Evolutionary conservation across 30 jellyfish, hydroid and myxozoan species (phyloP), one percentile per base, ranked within the genome.

Genomic region (Hydra vulgaris): DNA sequence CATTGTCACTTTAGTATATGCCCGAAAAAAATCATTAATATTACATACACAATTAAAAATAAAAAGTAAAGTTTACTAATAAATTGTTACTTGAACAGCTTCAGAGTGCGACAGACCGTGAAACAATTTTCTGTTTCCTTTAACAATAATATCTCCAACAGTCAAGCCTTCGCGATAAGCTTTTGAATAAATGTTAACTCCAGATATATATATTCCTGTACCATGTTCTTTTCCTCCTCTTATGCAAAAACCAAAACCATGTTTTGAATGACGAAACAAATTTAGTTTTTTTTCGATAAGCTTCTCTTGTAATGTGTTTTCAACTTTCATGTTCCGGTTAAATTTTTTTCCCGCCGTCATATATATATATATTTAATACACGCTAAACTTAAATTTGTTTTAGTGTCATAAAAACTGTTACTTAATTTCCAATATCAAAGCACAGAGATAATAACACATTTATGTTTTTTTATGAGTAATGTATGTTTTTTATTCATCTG

Each of bases 141-240:
- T 82, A 53, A 91, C 27, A 22, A 91, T 83, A 75, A 82, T 92
- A 81, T 91, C 98, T 8, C 98, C 98, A 74, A 74, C 81, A 1
- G 78, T 54, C 25, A 91, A 66, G 23, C 95, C 84, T 81, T 71
- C 81, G n/a, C 78, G 77, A 18, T 79, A 88, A 0, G 98, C 98
- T 74, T 77, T 81, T 22, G 98, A 86, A 20, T 86, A 95, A 24
- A 56, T 88, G 23, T 83, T 89, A 15, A 91, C 88, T 18, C 85
- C 67, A 1, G 96, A 86, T 19, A 91, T 78, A 74, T 78, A 91
- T 8, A 86, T 91, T 17, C 98, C 96, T 21, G 87, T 86, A 23
- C 98, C 98, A 79, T 86, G 95, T 53, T 91, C 98, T 8, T 81
- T 82, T 56, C 98, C 98, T 0, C 98, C 98, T 54, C 98, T 76